Evolutionary conservation across 1,140 invertebrate species (phyloP).

Genomic region (Drosophila fuyamai): DNA sequence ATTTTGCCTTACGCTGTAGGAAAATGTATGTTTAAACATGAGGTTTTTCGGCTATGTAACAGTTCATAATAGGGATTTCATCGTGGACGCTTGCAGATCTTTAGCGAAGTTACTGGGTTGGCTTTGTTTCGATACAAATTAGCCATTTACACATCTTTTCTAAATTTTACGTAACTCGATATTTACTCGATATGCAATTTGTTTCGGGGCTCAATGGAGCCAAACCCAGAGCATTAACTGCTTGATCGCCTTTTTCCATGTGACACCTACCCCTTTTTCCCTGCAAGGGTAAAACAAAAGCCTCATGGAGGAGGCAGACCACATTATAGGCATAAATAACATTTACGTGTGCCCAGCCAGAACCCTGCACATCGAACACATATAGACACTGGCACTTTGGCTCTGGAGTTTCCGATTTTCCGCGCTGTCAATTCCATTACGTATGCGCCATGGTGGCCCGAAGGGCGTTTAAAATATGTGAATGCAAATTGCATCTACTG

Average conservation of each 20-base stretch:
- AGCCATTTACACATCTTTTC: too few species aligned
- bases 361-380: conserved; percentile 1
- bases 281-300: conserved; percentile 25
- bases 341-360: conserved; percentile 20
- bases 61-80: too few species aligned
- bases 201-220: conserved; percentile 22
- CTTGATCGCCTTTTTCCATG: conserved; percentile 23
- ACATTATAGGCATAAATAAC: conserved; percentile 67
- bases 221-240: conserved; percentile 24
- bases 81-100: too few species aligned
- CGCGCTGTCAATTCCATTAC: conserved; percentile 65
- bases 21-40: not conserved
- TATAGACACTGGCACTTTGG: conserved; percentile 24
- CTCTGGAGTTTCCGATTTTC: conserved; percentile 67
- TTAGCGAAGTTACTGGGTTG: too few species aligned
- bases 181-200: conserved; percentile 20
- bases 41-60: too few species aligned
- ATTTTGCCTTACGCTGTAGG: conserved; percentile 1
- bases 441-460: conserved; percentile 50
- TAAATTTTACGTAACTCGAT: not conserved
- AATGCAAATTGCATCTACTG: conserved; percentile 62
- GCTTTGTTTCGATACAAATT: too few species aligned
- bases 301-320: conserved; percentile 40
- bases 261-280: conserved; percentile 8
- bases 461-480: conserved; percentile 55